Conservation (phyloP, 2,113 vertebrate genomes). For the Pelecanus crispus region DNA sequence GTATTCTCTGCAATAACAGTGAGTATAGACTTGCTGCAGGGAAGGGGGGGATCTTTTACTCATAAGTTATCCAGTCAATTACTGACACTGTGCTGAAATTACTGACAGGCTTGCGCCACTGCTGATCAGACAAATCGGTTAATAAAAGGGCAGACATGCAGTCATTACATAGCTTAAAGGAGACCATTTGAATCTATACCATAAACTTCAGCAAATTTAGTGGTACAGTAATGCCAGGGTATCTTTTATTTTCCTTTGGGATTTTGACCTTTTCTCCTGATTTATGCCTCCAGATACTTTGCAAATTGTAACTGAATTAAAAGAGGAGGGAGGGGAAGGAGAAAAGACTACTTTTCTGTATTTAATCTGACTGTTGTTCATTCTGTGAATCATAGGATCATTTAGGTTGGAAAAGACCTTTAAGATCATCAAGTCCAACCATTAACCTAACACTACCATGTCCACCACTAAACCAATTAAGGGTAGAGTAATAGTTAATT, state of each 20-base stretch:
- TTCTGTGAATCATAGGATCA: too few relatives aligned
- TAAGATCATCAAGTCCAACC: too few relatives aligned
- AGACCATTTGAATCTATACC: not conserved
- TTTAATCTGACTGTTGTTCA: not conserved
- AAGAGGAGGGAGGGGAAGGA: not conserved
- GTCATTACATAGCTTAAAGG: not conserved
- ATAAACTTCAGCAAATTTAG: not conserved
- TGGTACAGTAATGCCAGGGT: not conserved
- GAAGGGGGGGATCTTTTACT: not conserved
- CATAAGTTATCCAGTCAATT: not conserved
- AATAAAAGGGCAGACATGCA: not conserved
- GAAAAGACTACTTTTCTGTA: not conserved
- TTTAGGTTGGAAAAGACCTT: too few relatives aligned
- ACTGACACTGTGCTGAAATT: not conserved
- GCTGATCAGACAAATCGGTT: not conserved
- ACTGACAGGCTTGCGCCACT: not conserved
- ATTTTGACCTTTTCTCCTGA: not conserved
- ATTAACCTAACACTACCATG: too few relatives aligned
- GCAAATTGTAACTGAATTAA: not conserved
- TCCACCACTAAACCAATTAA: too few relatives aligned
- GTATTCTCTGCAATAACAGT: not conserved
- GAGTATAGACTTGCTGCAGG: not conserved
- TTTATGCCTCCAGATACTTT: not conserved
- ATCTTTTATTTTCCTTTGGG: not conserved
- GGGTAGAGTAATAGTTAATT: too few relatives aligned